A percentile compares a stretch with the other conserved stretches of the same genome.
phyloP scores from a whole-genome alignment of 2,113 vertebrate genomes.

The Nesogale talazaci region DNA sequence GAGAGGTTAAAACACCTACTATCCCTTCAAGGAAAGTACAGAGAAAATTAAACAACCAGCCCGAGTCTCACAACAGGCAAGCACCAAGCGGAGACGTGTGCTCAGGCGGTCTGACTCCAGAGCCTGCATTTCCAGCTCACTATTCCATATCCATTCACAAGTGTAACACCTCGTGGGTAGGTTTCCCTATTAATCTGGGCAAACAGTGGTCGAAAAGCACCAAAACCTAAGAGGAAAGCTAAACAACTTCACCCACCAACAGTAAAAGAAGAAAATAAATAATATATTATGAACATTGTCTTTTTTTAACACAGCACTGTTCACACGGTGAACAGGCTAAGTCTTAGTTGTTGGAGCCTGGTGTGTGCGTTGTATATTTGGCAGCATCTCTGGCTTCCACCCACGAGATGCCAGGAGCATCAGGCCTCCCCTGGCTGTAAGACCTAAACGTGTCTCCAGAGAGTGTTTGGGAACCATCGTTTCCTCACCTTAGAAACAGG shows the following conservation, averaged over 20 bases:
- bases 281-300: too few relatives aligned
- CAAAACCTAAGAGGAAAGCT: too few relatives aligned
- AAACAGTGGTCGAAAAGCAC: too few relatives aligned
- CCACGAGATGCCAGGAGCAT: too few relatives aligned
- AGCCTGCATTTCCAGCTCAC: not conserved
- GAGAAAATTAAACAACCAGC: not conserved
- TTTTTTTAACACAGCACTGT: too few relatives aligned
- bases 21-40: not conserved
- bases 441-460: not conserved
- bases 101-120: not conserved
- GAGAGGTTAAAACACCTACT: not conserved
- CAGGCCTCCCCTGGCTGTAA: not conserved
- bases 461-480: not conserved
- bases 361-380: too few relatives aligned
- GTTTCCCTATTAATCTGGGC: too few relatives aligned
- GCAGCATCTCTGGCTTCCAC: too few relatives aligned
- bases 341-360: too few relatives aligned
- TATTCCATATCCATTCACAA: not conserved
- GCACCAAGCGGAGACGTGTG: not conserved
- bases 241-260: too few relatives aligned
- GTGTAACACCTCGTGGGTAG: not conserved
- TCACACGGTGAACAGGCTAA: too few relatives aligned
- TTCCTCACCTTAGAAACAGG: conserved; percentile 1
- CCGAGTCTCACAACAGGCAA: not conserved
- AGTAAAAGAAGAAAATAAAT: too few relatives aligned